A percentile compares a stretch with the other conserved stretches of the same genome.
These are phyloP conservation scores for Drosophila aff. DNA, from an alignment of 1,140 invertebrate species.

Conservation along the genomic window DNA sequence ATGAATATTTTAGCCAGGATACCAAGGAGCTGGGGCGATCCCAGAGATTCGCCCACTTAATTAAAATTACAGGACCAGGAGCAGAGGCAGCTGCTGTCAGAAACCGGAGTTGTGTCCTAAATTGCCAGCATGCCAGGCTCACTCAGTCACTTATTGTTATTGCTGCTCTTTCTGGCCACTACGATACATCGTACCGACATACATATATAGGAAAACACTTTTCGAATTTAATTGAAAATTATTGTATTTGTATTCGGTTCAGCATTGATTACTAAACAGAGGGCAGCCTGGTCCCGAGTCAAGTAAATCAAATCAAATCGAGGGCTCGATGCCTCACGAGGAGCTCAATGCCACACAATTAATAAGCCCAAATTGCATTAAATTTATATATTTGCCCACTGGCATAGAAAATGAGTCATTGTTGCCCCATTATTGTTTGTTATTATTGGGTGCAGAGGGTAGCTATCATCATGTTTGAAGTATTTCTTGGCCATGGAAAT, in stretches of 20 bases:
- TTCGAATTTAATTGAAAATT: conserved; percentile 56
- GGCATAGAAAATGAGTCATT: conserved; percentile 35
- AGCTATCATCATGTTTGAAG: conserved; percentile 8
- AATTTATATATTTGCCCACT: conserved; percentile 26
- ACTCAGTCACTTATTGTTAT: conserved; percentile 41
- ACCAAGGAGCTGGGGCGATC: conserved; percentile 16
- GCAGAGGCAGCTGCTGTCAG: conserved; percentile 29
- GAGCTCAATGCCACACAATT: conserved; percentile 12
- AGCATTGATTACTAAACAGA: conserved; percentile 40
- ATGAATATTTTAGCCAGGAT: conserved; percentile 51
- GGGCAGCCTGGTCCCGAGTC: background rate
- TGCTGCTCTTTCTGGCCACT: conserved; percentile 15
- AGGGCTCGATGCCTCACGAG: background rate
- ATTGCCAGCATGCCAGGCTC: conserved; percentile 38
- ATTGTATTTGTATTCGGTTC: conserved; percentile 39
- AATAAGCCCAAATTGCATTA: conserved; percentile 41
- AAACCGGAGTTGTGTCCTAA: conserved; percentile 28
- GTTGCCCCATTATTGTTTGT: conserved; percentile 27
- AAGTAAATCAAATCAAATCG: conserved; percentile 41
- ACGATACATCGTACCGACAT: background rate
- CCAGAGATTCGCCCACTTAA: conserved; percentile 47
- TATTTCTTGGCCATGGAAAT: conserved; percentile 4
- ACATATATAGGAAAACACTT: conserved; percentile 34
- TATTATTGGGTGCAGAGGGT: conserved; percentile 10
- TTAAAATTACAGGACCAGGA: conserved; percentile 50